Base-by-base conservation (phyloP, 2,113 vertebrate genomes). In the Corapipo altera region DNA sequence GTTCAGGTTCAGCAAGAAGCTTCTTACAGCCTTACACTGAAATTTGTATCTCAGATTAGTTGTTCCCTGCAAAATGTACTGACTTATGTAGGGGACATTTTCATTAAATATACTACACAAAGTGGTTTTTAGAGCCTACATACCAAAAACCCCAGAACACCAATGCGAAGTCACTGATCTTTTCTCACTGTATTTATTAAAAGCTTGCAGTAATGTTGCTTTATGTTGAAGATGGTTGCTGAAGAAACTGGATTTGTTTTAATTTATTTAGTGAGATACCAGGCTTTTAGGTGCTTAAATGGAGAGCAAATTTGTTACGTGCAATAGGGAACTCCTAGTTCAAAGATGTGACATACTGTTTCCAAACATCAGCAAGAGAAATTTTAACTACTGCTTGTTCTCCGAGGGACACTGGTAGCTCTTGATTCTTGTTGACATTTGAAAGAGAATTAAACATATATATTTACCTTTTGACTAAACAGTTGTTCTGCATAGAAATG, bases 251-350 rank as follows among this genome's bases (percentile, higher is more conserved):
- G 97, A 97, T 96, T 97, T 97, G 77, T 93, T 97, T 97, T 97
- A 98, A 98, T 97, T 98, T 98, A 98, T 98, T 97, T 97, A 96
- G 96, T 57, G 96, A 98, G 97, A 97, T 98, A 98, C 97, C 97
- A 90, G 96, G 75, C 91, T 94, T 96, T 92, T 96, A 96, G 97
- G 98, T 98, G 98, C 98, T 97, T 97, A 97, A 97, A 92, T 78
- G 92, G 97, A 96, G 91, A 96, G 91, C 95, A 94, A 92, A 97
- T 96, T 49, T 95, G 88, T 97, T 93, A 96, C 9, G 97, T 98
- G 98, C 98, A 98, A 98, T 98, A 98, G 96, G 96, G 97, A 97
- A 92, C 94, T 98, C 96, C 97, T 98, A 95, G 94, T 96, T 96
- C 90, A 97, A 96, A 96, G 95, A 87, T 96, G 94, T 97, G 88